phyloP scores from a whole-genome alignment of 2,888 invertebrate genomes.

The Thalpophila matura region DNA sequence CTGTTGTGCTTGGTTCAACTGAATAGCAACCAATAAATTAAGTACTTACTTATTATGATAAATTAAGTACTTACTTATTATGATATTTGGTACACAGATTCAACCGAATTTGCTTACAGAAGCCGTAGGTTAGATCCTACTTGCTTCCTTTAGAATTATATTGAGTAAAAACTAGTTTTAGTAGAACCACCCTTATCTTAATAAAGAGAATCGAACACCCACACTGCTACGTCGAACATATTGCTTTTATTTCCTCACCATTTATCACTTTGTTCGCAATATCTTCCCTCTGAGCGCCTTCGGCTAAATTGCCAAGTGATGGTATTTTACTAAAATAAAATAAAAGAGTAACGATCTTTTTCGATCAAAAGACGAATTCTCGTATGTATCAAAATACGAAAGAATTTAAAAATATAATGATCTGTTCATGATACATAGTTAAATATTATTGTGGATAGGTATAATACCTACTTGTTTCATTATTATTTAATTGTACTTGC shows the following conservation, averaged over 20 bases:
- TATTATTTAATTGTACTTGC: too few relatives aligned
- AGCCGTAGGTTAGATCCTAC: background rate
- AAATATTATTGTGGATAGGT: too few relatives aligned
- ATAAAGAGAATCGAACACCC: constrained; percentile 29
- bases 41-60: background rate
- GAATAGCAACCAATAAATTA: background rate
- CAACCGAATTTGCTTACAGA: background rate
- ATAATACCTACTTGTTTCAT: too few relatives aligned
- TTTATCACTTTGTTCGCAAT: constrained; percentile 57
- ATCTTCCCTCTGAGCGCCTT: constrained; percentile 24
- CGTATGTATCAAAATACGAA: too few relatives aligned
- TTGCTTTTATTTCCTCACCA: constrained; percentile 39
- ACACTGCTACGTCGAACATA: constrained; percentile 22
- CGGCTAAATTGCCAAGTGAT: constrained; percentile 26
- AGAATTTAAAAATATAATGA: too few relatives aligned
- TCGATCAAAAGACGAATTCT: background rate
- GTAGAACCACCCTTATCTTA: background rate
- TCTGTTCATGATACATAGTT: too few relatives aligned
- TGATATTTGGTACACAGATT: background rate
- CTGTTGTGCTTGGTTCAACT: too few relatives aligned
- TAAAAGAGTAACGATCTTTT: constrained; percentile 22
- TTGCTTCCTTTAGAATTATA: background rate
- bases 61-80: background rate
- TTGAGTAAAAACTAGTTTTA: constrained; percentile 3
- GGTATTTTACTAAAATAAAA: constrained; percentile 25